Percentiles rank a stretch among this genome's conserved stretches.
These are phyloP conservation scores for Girardinus metallicus DNA, from an alignment of 2,797 vertebrate species.

Conservation along the genomic window DNA sequence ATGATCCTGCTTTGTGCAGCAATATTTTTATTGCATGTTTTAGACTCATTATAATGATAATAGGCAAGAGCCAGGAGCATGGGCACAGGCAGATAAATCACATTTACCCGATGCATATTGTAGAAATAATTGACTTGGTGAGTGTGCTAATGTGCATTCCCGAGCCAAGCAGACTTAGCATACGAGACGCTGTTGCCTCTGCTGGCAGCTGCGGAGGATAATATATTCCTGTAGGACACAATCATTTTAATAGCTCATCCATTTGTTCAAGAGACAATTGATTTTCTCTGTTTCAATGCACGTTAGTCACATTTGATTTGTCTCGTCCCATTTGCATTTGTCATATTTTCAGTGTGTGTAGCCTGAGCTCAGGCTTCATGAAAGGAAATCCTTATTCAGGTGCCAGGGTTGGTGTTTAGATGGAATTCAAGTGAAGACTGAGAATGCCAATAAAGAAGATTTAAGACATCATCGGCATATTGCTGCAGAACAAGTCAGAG, in stretches of 20 bases:
- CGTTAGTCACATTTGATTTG: slow-evolving; percentile 79
- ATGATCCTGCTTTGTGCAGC: slow-evolving; percentile 6
- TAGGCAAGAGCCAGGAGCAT: slow-evolving; percentile 33
- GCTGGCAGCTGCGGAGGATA: slow-evolving; percentile 63
- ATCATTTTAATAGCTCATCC: slow-evolving; percentile 78
- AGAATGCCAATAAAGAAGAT: slow-evolving; percentile 46
- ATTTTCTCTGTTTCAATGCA: slow-evolving; percentile 74
- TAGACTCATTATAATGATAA: slow-evolving; percentile 42
- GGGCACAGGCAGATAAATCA: slow-evolving; percentile 50
- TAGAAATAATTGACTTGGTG: slow-evolving; percentile 56
- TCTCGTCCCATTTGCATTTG: slow-evolving; percentile 69
- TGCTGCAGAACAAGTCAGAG: slow-evolving; percentile 7
- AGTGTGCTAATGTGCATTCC: slow-evolving; percentile 37
- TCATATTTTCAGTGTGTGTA: slow-evolving; percentile 56
- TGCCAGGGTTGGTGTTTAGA: slow-evolving; percentile 50
- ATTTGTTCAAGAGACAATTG: slow-evolving; percentile 79
- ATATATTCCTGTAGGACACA: slow-evolving; percentile 71
- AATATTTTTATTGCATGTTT: slow-evolving; percentile 36
- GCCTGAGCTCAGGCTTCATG: slow-evolving; percentile 28
- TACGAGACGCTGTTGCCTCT: slow-evolving; percentile 45
- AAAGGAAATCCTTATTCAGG: slow-evolving; percentile 62
- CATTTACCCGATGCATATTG: slow-evolving; percentile 43
- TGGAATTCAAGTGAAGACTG: slow-evolving; percentile 42
- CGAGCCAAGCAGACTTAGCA: slow-evolving; percentile 44
- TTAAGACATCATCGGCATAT: slow-evolving; percentile 31